Conservation (phyloP, 1,140 invertebrate species). For the Tetraneura akinire region DNA sequence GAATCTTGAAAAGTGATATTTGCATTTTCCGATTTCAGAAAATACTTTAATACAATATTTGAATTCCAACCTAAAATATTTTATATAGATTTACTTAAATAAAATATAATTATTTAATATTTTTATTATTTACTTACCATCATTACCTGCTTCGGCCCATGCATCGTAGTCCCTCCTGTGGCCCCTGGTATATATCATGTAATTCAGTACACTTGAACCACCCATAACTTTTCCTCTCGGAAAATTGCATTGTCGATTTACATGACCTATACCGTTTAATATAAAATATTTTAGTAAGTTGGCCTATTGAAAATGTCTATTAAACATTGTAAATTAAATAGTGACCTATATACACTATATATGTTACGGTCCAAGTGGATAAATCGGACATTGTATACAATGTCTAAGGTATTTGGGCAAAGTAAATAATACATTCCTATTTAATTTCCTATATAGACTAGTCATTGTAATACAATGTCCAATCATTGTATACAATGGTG, state of each 20-base stretch:
- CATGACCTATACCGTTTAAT: slow-evolving; percentile 50
- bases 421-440: no score
- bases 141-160: slow-evolving; percentile 69
- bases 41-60: slow-evolving; percentile 79
- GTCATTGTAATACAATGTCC: no score
- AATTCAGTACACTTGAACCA: slow-evolving; percentile 63
- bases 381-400: no score
- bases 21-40: slow-evolving; percentile 74
- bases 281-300: no score
- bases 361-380: no score
- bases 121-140: slow-evolving; percentile 56
- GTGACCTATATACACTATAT: no score
- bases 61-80: slow-evolving; percentile 72
- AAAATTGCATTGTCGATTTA: slow-evolving; percentile 53
- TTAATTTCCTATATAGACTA: no score
- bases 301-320: no score
- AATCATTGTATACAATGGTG: no score
- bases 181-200: slow-evolving; percentile 84
- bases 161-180: slow-evolving; percentile 73
- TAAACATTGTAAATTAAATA: no score
- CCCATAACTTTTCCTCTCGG: slow-evolving; percentile 55
- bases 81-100: not conserved
- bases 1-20: slow-evolving; percentile 56
- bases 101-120: not conserved
- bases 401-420: no score